Evolutionary conservation across 2,888 invertebrate genomes (phyloP), one percentile per base, ranked within the genome.

Genomic region (Oeneis ivallda): DNA sequence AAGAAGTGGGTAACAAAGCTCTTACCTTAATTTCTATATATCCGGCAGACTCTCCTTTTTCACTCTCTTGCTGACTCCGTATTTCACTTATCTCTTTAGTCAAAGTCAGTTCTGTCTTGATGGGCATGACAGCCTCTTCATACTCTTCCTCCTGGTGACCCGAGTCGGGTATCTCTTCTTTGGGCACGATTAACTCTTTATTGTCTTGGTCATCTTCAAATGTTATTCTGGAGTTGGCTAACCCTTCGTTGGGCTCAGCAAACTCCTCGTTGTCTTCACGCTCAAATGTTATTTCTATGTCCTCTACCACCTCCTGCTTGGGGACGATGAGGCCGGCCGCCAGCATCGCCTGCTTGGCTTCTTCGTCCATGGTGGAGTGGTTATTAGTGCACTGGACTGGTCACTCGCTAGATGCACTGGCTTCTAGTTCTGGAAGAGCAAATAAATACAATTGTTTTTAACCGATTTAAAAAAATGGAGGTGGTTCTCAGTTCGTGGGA

Each of bases 71-170:
- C 17, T 17, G 17, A 47, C 47, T 47, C 15, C 45, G 45, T 45
- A 45, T 45, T 8, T 45, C 0, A 45, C 45, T 3, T 2, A 32
- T 52, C n/a, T 52, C 50, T 32, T 26, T 52, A 32, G 8, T 52
- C 32, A 52, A 52, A 1, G 50, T 52, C n/a, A n/a, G 13, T n/a
- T 52, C 50, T 2, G 50, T 52, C 19, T 52, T 52, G 32, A 52
- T 32, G 0, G 50, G 50, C 50, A 32, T 8, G 13, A 32, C 50
- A 32, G 2, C 17, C 0, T 26, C n/a, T 13, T 52, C 26, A 7
- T 26, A 32, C 2, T 32, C 26, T 0, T 13, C n/a, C 11, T 10
- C 10, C 19, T 26, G 26, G 4, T 5, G 13, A 32, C 50, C 32
- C 1, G 26, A 26, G 26, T 26, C 5, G 11, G 50, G 3, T 10